A percentile compares a stretch with the other conserved stretches of the same genome.
phyloP scores from a whole-genome alignment of 2,113 vertebrate genomes.

The Mesembrinibis cayennensis region DNA sequence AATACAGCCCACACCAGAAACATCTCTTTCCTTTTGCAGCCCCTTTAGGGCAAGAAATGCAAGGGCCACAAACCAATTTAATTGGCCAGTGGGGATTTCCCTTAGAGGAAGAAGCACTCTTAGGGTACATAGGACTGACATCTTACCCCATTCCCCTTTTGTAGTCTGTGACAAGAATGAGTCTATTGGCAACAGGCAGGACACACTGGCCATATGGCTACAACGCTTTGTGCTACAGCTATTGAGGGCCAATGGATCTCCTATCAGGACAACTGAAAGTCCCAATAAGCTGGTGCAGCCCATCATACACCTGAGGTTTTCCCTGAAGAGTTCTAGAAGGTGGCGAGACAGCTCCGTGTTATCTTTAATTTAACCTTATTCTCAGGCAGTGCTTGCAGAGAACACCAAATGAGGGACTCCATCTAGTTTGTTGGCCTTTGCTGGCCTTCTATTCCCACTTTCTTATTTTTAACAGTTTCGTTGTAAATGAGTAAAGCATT shows the following conservation, averaged over 20 bases:
- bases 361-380: neutral
- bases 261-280: neutral
- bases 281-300: neutral
- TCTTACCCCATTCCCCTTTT: neutral
- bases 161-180: neutral
- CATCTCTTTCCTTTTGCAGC: neutral
- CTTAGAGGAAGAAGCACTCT: neutral
- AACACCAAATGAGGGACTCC: neutral
- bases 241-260: neutral
- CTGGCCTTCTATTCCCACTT: conserved; percentile 17
- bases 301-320: neutral
- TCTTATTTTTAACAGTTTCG: conserved; percentile 11
- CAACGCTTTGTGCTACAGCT: neutral
- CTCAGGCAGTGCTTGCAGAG: neutral
- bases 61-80: neutral
- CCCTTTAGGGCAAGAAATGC: neutral
- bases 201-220: neutral
- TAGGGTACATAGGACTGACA: neutral
- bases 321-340: neutral
- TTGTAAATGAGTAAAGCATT: conserved; percentile 35
- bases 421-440: neutral
- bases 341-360: neutral
- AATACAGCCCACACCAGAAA: neutral
- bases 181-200: neutral
- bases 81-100: neutral